Percentiles rank a stretch among this genome's conserved stretches.
Conservation (phyloP, 1,140 invertebrate genomes). For the Ctenoplectra terminalis region DNA sequence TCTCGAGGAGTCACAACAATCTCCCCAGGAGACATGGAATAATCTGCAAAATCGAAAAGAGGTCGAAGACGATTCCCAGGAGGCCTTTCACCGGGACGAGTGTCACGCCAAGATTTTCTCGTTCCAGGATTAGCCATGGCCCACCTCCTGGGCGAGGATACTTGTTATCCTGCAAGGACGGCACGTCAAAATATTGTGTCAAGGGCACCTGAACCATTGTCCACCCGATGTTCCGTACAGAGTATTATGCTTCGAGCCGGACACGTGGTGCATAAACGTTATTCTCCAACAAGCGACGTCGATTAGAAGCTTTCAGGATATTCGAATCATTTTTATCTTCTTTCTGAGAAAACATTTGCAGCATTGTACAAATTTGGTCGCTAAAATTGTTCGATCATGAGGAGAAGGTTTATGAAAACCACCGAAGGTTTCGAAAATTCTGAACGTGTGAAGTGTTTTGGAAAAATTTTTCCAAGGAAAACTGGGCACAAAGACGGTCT, state of each 20-base stretch:
- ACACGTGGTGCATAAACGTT: background rate
- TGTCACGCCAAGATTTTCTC: slow-evolving; percentile 43
- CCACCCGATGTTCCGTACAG: background rate
- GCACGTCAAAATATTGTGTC: slow-evolving; percentile 74
- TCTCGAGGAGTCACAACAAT: slow-evolving; percentile 60
- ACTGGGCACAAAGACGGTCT: background rate
- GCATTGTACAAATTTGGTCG: background rate
- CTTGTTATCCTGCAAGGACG: slow-evolving; percentile 16
- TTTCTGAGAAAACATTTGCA: background rate
- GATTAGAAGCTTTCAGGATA: background rate
- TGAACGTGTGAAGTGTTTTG: background rate
- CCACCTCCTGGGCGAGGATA: slow-evolving; percentile 20
- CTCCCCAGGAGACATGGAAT: slow-evolving; percentile 29
- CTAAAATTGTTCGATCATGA: background rate
- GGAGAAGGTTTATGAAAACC: background rate
- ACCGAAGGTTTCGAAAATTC: background rate
- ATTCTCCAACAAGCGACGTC: background rate
- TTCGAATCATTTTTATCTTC: no score
- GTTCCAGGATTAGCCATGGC: slow-evolving; percentile 27
- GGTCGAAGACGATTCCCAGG: slow-evolving; percentile 39
- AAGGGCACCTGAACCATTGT: slow-evolving; percentile 61
- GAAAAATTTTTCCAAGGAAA: background rate
- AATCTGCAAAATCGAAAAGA: slow-evolving; percentile 21
- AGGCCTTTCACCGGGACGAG: slow-evolving; percentile 35
- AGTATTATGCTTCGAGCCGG: background rate